These are phyloP conservation scores for Coelopa frigida DNA, from an alignment of 1,140 invertebrate species.

Conservation along the genomic window DNA sequence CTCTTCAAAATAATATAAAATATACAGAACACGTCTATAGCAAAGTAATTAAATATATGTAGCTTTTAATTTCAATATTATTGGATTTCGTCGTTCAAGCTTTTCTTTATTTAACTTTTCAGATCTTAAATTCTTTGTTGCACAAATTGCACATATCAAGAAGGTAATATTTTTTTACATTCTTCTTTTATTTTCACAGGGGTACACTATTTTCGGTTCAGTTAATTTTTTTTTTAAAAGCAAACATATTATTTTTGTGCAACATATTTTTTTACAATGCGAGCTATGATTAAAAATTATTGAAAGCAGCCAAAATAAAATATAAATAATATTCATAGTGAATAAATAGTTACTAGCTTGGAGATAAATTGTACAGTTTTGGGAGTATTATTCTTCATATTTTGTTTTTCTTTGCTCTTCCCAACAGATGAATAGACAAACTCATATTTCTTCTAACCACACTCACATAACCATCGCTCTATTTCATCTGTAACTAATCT, in stretches of 20 bases:
- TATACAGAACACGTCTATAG: not conserved
- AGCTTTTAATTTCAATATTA: slow-evolving; percentile 1
- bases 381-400: not conserved
- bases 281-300: not conserved
- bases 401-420: too few species aligned
- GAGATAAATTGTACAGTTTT: slow-evolving; percentile 6
- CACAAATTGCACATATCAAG: too few species aligned
- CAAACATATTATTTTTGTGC: not conserved
- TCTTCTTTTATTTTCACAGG: not conserved
- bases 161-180: too few species aligned
- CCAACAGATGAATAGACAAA: too few species aligned
- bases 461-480: too few species aligned
- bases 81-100: too few species aligned
- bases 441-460: too few species aligned
- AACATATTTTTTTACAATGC: slow-evolving; percentile 2
- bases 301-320: not conserved
- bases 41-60: not conserved
- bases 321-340: not conserved
- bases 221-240: slow-evolving; percentile 3
- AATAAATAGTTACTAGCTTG: not conserved
- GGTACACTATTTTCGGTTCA: not conserved
- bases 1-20: not conserved
- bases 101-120: too few species aligned
- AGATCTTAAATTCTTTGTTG: too few species aligned
- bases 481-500: too few species aligned